phyloP scores from a whole-genome alignment of 1,140 invertebrate species.

The Trachymyrmex septentrionalis region DNA sequence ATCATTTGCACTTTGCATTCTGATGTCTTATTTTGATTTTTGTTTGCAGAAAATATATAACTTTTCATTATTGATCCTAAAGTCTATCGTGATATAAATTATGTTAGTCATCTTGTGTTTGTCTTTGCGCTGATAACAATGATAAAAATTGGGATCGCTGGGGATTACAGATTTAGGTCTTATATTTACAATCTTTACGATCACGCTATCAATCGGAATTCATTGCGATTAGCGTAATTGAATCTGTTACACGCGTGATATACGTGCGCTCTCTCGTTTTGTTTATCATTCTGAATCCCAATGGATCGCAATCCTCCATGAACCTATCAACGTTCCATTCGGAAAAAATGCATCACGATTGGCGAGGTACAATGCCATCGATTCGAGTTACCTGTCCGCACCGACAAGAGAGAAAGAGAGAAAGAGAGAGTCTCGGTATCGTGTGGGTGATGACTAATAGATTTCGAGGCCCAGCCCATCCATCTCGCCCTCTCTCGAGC shows the following conservation, averaged over 20 bases:
- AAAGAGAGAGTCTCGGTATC: conserved; percentile 55
- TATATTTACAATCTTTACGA: background rate
- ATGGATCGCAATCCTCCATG: conserved; percentile 68
- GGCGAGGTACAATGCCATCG: conserved; percentile 75
- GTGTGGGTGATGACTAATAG: conserved; percentile 85
- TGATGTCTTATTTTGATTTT: background rate
- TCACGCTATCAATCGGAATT: background rate
- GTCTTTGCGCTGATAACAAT: background rate
- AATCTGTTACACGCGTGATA: conserved; percentile 14
- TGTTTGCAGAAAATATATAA: background rate
- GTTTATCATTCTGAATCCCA: conserved; percentile 59
- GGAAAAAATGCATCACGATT: conserved; percentile 76
- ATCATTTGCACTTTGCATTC: background rate
- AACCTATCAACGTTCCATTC: conserved; percentile 79
- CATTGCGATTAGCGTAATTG: conserved; percentile 35
- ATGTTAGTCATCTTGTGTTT: background rate
- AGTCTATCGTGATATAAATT: background rate
- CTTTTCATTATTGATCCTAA: background rate
- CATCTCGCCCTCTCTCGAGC: conserved; percentile 79
- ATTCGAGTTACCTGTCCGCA: conserved; percentile 81
- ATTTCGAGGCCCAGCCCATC: conserved; percentile 82
- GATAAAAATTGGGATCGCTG: background rate
- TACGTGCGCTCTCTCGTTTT: background rate
- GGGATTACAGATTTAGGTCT: background rate
- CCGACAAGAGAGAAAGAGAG: conserved; percentile 53